phyloP scores from a whole-genome alignment of 2,113 vertebrate species.

The Hemicordylus capensis region DNA sequence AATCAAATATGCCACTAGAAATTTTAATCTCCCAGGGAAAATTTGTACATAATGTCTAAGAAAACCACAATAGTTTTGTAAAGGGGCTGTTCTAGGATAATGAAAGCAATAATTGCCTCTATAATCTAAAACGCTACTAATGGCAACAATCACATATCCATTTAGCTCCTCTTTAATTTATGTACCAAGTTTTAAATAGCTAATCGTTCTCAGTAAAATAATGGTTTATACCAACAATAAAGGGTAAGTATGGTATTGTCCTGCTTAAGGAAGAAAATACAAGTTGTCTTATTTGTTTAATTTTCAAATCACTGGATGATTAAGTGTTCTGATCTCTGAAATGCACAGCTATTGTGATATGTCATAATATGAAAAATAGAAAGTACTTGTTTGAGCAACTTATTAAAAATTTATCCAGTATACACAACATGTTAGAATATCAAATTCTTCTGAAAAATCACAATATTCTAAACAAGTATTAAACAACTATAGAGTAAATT shows the following conservation, averaged over 20 bases:
- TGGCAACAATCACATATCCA: conserved; percentile 77
- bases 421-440: neutral
- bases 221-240: conserved; percentile 71
- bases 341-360: neutral
- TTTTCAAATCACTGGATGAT: conserved; percentile 39
- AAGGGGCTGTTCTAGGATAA: conserved; percentile 73
- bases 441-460: neutral
- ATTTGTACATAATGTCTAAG: conserved; percentile 72
- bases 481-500: neutral
- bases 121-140: conserved; percentile 83
- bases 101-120: conserved; percentile 81
- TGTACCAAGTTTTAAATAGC: conserved; percentile 79
- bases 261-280: conserved; percentile 50
- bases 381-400: neutral
- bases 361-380: neutral
- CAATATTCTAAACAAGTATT: neutral
- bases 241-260: conserved; percentile 60
- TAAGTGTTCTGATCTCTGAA: conserved; percentile 7
- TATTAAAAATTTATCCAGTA: neutral
- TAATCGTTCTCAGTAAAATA: conserved; percentile 77
- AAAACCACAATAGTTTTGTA: conserved; percentile 69
- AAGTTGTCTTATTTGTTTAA: conserved; percentile 17
- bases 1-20: conserved; percentile 77
- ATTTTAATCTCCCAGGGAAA: conserved; percentile 79
- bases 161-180: conserved; percentile 84